Conservation (phyloP, 35 echinoderm and acorn worm genomes). For the Ophiothrix spiculata region DNA sequence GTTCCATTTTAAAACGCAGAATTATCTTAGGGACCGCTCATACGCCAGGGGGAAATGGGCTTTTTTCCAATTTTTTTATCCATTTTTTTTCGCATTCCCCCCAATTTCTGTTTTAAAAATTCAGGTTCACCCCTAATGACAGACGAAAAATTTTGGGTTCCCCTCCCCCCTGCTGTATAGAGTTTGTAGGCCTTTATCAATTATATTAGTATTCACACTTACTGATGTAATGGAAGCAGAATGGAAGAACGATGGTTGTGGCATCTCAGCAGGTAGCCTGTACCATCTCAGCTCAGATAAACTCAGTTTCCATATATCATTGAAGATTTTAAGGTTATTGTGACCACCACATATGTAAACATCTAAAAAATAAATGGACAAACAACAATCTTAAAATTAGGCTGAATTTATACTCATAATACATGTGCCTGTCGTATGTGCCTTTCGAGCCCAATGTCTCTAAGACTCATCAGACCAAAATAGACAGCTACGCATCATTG, state of each 20-base stretch:
- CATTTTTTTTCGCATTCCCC: not conserved
- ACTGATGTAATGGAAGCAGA: conserved; percentile 66
- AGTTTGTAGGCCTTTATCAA: not conserved
- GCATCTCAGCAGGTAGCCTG: conserved; percentile 26
- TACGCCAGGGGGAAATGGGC: no score
- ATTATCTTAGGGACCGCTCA: no score
- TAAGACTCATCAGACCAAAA: not conserved
- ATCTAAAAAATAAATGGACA: conserved; percentile 25
- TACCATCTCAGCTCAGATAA: conserved; percentile 51
- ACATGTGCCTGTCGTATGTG: not conserved
- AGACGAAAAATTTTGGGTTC: not conserved
- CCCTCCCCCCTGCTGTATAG: not conserved
- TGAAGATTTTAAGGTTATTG: conserved; percentile 30
- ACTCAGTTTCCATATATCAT: conserved; percentile 70
- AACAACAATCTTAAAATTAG: not conserved
- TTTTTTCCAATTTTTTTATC: not conserved
- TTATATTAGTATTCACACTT: conserved; percentile 6
- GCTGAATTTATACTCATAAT: not conserved
- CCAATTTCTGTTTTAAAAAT: not conserved
- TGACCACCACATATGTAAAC: conserved; percentile 78
- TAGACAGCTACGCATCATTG: not conserved
- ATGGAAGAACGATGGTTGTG: conserved; percentile 63
- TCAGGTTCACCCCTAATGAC: not conserved
- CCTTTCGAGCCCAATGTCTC: not conserved
- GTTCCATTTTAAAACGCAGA: no score